Base-by-base conservation (phyloP, 2,888 invertebrate genomes). In the Aphodius granarius region DNA sequence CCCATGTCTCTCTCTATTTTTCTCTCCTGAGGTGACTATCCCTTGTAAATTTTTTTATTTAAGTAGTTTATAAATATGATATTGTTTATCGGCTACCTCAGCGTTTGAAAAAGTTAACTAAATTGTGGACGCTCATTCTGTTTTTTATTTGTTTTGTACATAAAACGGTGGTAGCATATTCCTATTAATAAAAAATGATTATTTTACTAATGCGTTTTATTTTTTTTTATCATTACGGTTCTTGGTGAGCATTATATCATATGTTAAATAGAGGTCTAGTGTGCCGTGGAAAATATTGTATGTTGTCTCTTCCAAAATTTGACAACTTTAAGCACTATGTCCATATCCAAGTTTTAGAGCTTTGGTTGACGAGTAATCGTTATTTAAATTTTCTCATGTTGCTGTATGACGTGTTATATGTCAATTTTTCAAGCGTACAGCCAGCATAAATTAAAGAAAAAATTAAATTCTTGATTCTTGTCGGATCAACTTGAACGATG, bases 151-250 rank as follows among this genome's bases (percentile, higher is more conserved):
- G 74, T 81, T 83, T 84, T 85, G 84, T 83, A 84, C 82, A 86
- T 84, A 81, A 74, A 85, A 82, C 83, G 85, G 85, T 85, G 86
- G 86, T 87, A 86, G 86, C 86, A 84, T 85, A 85, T 86, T 87
- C 87, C 87, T 86, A 86, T 86, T 86, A 86, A 84, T 80, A 79
- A 81, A 76, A 74, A 76, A 76, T 76, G 74, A 76, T 74, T 76
- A 76, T 76, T 74, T 74, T 76, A 73, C 21, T 74, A 19, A 19
- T 15, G 70, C 64, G 70, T 66, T 73, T 76, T 76, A 72, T 76
- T 76, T 72, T 66, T 20, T 62, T 19, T 18, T 16, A 16, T 65
- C 9, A 68, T 43, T 43, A 43, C 43, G 6, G 43, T 9, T 9
- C 3, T 9, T 43, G 2, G 16, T 5, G 17, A 66, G n/a, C 1